Evolutionary conservation across 1,140 invertebrate genomes (phyloP).

Genomic region (Zaprionus capensis): DNA sequence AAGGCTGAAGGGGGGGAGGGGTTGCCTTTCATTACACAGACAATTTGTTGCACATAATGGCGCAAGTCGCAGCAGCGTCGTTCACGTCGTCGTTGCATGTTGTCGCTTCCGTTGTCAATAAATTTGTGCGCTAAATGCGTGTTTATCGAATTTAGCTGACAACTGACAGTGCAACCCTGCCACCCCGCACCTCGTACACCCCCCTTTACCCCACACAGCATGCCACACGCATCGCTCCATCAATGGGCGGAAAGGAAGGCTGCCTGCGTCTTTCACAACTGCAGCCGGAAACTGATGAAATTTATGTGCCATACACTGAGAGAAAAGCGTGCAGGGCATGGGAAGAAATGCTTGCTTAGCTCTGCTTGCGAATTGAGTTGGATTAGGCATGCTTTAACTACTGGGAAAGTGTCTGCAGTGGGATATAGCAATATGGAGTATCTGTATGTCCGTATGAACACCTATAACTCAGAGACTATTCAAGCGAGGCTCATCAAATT

Average conservation of each 20-base stretch:
- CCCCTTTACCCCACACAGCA: too few species aligned
- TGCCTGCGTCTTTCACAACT: background rate
- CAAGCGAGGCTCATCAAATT: too few species aligned
- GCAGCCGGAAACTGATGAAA: conserved; percentile 29
- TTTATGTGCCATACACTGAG: conserved; percentile 27
- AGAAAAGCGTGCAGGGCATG: background rate
- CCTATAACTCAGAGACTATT: too few species aligned
- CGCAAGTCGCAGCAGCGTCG: conserved; percentile 16
- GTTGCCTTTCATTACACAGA: conserved; percentile 71
- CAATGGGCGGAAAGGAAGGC: conserved; percentile 24
- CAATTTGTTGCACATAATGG: conserved; percentile 77
- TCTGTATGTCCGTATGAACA: too few species aligned
- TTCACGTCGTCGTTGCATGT: conserved; percentile 7
- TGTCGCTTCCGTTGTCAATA: conserved; percentile 72
- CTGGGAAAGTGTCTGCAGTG: too few species aligned
- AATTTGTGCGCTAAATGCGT: conserved; percentile 73
- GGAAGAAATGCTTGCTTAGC: too few species aligned
- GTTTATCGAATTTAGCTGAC: conserved; percentile 74
- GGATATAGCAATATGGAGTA: too few species aligned
- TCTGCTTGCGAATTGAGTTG: too few species aligned
- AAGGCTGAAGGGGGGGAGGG: conserved; percentile 6
- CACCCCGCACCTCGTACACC: background rate
- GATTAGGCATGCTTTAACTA: too few species aligned
- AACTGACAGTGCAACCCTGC: conserved; percentile 9
- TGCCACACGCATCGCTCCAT: background rate